These are phyloP conservation scores for Anguilla obscura DNA, from an alignment of 2,797 vertebrate genomes.

Conservation along the genomic window DNA sequence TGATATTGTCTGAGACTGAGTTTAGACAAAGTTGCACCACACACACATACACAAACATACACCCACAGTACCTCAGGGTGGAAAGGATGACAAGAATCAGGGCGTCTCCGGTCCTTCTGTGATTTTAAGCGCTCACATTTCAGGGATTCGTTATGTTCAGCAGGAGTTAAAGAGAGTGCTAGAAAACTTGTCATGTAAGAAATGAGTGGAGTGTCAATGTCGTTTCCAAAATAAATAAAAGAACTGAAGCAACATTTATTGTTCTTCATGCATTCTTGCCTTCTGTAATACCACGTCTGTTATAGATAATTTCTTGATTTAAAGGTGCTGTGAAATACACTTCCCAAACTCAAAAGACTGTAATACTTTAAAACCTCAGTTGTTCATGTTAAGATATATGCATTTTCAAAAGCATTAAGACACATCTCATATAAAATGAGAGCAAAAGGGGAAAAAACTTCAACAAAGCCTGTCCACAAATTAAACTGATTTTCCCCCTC, in stretches of 20 bases:
- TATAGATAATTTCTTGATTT: conserved; percentile 29
- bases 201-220: not conserved
- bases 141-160: conserved; percentile 96
- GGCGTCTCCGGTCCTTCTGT: conserved; percentile 94
- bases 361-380: conserved; percentile 36
- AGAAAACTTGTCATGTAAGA: not conserved
- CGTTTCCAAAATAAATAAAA: conserved; percentile 5
- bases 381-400: conserved; percentile 29
- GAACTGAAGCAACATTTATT: conserved; percentile 25
- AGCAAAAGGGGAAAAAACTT: conserved; percentile 7
- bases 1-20: not conserved
- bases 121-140: conserved; percentile 97
- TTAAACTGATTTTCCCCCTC: conserved; percentile 23
- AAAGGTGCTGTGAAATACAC: conserved; percentile 25
- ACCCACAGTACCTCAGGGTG: conserved; percentile 85
- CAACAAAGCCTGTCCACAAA: conserved; percentile 27
- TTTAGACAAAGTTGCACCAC: conserved; percentile 5
- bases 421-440: conserved; percentile 22
- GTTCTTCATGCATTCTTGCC: conserved; percentile 27
- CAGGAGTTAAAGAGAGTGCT: conserved; percentile 69
- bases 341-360: conserved; percentile 12
- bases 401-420: conserved; percentile 26
- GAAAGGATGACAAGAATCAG: conserved; percentile 94
- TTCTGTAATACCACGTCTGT: conserved; percentile 8
- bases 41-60: conserved; percentile 1